phyloP scores from a whole-genome alignment of 2,888 invertebrate species.

The Margaritifera margaritifera region DNA sequence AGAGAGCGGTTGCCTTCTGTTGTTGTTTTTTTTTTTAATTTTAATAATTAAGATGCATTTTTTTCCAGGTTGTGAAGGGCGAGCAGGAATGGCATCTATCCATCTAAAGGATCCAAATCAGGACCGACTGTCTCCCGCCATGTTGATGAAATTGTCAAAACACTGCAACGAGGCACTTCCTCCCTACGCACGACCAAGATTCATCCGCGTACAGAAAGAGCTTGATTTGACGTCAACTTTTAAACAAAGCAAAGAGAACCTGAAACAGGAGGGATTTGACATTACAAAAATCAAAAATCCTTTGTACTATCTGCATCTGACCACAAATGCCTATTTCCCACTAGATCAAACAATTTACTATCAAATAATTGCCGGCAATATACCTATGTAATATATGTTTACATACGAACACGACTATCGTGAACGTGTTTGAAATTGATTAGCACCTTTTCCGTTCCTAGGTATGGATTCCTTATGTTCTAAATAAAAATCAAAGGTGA shows the following conservation, averaged over 20 bases:
- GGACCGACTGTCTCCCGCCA: slow-evolving; percentile 11
- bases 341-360: slow-evolving; percentile 7
- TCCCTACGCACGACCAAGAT: slow-evolving; percentile 52
- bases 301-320: slow-evolving; percentile 24
- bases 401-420: background rate
- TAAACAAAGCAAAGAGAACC: slow-evolving; percentile 36
- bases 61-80: slow-evolving; percentile 50
- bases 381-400: slow-evolving; percentile 3
- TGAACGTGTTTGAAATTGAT: background rate
- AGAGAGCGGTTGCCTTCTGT: too few relatives aligned
- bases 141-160: slow-evolving; percentile 34
- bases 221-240: slow-evolving; percentile 42
- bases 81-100: slow-evolving; percentile 65
- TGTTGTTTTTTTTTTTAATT: too few relatives aligned
- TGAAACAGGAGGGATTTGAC: slow-evolving; percentile 41
- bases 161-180: slow-evolving; percentile 52
- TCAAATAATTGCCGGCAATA: slow-evolving; percentile 11
- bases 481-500: too few relatives aligned
- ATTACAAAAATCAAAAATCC: slow-evolving; percentile 14
- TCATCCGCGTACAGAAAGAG: slow-evolving; percentile 34
- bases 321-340: slow-evolving; percentile 10
- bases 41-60: background rate
- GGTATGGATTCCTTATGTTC: background rate
- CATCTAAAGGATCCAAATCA: slow-evolving; percentile 27
- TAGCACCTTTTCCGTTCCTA: background rate